phyloP scores from a whole-genome alignment of 2,888 invertebrate genomes.

The Serripes groenlandicus region DNA sequence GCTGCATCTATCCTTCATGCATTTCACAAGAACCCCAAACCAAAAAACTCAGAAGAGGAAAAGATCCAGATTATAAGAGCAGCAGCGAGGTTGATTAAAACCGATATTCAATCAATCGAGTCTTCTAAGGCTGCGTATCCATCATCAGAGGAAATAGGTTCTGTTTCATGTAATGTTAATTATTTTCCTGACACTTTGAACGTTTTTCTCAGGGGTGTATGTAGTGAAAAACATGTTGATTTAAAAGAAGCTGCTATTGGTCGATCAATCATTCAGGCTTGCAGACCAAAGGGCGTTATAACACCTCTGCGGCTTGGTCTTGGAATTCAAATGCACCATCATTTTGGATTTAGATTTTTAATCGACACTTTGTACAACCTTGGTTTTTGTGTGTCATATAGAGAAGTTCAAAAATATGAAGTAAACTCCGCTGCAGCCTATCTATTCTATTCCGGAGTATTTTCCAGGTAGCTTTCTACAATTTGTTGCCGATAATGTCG shows the following conservation, averaged over 20 bases:
- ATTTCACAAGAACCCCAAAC: conserved; percentile 39
- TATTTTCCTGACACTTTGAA: conserved; percentile 11
- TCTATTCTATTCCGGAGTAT: conserved; percentile 33
- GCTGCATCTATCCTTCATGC: conserved; percentile 53
- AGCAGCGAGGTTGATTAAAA: conserved; percentile 69
- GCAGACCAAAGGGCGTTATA: conserved; percentile 48
- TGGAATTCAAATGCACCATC: conserved; percentile 61
- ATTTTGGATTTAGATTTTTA: conserved; percentile 60
- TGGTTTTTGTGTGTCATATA: conserved; percentile 68
- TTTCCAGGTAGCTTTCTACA: conserved; percentile 50
- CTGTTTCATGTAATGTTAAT: neutral
- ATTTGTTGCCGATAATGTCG: conserved; percentile 74
- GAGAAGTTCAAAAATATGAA: conserved; percentile 66
- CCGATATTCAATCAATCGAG: conserved; percentile 63
- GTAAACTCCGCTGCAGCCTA: conserved; percentile 57
- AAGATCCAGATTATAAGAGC: conserved; percentile 57
- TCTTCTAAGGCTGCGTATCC: conserved; percentile 16
- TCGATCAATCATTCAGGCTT: conserved; percentile 66
- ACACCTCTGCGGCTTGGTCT: conserved; percentile 66
- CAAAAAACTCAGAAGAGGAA: conserved; percentile 33
- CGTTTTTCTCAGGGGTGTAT: conserved; percentile 5
- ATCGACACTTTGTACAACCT: conserved; percentile 63
- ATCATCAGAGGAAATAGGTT: conserved; percentile 22
- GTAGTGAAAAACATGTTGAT: conserved; percentile 9
- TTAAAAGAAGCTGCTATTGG: conserved; percentile 59